Conservation (phyloP, 37 sponge, comb jelly and placozoan genomes). For the Chondrosia reniformis region DNA sequence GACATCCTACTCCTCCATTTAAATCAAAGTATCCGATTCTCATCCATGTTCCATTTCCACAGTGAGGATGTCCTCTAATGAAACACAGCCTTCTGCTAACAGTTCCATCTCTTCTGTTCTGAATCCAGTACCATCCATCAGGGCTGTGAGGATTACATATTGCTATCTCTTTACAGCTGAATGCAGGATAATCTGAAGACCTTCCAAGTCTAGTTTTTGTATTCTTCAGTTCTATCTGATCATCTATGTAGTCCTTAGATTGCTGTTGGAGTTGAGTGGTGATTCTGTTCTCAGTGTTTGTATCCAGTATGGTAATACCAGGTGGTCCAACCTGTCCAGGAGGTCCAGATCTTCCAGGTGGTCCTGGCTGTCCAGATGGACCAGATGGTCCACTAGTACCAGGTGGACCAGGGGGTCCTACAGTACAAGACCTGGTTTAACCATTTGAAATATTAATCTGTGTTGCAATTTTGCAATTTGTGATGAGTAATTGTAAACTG, state of each 20-base stretch:
- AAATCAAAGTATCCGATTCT: background rate
- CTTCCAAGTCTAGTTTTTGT: background rate
- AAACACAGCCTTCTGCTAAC: background rate
- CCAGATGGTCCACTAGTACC: too few species aligned
- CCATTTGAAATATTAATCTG: too few species aligned
- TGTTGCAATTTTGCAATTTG: too few species aligned
- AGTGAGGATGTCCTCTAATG: background rate
- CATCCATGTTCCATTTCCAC: slow-evolving; percentile 3
- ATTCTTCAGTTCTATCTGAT: background rate
- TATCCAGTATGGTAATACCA: background rate
- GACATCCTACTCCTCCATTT: background rate
- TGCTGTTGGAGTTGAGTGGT: background rate
- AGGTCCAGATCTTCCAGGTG: too few species aligned
- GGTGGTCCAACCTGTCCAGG: too few species aligned
- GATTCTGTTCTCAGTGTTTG: background rate
- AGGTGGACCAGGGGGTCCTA: too few species aligned
- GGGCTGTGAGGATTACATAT: background rate
- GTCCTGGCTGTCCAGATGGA: too few species aligned
- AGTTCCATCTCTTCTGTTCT: background rate
- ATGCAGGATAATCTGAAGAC: background rate
- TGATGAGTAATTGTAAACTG: too few species aligned
- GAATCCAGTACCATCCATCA: background rate
- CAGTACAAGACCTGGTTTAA: too few species aligned
- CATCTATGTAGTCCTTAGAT: background rate
- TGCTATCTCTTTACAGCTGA: background rate